Conservation (phyloP, 2,888 invertebrate species). For the Steinernema carpocapsae region DNA sequence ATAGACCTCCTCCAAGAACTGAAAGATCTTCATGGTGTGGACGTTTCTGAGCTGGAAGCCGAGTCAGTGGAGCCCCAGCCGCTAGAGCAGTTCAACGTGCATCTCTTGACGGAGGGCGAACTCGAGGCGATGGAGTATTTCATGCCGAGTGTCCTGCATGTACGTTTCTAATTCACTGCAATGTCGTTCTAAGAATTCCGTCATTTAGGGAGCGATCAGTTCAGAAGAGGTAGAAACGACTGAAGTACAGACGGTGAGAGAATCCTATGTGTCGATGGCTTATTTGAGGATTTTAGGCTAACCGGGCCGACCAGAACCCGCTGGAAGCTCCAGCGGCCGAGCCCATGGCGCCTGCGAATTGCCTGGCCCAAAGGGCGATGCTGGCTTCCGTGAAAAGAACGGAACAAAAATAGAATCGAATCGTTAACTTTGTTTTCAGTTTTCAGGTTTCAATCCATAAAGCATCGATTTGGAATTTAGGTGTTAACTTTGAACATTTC, state of each 20-base stretch:
- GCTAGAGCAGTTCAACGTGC: slow-evolving; percentile 5
- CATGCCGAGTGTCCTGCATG: neutral
- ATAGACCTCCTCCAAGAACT: neutral
- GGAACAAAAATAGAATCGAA: no score
- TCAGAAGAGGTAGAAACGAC: no score
- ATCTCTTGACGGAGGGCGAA: neutral
- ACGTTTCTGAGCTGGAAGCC: neutral
- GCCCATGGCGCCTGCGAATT: no score
- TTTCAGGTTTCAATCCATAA: neutral
- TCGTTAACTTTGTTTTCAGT: no score
- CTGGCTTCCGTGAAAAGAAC: neutral
- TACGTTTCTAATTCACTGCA: neutral
- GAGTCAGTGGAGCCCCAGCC: slow-evolving; percentile 16
- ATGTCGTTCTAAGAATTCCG: neutral
- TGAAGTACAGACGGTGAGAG: no score
- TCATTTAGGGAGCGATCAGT: no score
- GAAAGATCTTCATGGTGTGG: neutral
- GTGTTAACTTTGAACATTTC: neutral
- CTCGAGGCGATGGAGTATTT: slow-evolving; percentile 4
- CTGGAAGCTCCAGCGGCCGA: no score
- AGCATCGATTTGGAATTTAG: neutral
- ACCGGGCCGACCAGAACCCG: no score
- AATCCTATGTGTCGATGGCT: no score
- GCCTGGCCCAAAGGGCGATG: neutral
- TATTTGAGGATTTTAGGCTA: no score